Conservation (phyloP, 2,113 vertebrate genomes). For the Sebastes schlegelii region DNA sequence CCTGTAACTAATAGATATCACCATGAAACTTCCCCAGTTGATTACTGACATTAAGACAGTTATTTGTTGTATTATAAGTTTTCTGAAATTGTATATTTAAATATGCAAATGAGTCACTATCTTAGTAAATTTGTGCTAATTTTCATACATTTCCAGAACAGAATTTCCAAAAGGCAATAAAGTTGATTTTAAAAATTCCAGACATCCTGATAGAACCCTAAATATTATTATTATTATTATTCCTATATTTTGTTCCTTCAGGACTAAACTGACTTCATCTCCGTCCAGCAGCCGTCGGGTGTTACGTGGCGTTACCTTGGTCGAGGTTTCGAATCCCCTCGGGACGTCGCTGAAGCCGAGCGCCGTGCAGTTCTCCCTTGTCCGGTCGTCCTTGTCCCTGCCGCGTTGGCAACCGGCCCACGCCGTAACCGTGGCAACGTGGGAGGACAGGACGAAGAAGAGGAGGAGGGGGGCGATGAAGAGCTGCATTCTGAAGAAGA, state of each 20-base stretch:
- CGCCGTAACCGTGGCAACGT: not conserved
- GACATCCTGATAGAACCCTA: not conserved
- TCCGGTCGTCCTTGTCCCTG: slow-evolving; percentile 71
- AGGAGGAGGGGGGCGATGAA: not conserved
- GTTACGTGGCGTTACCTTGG: slow-evolving; percentile 41
- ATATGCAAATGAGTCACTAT: too few relatives aligned
- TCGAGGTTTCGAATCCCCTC: slow-evolving; percentile 46
- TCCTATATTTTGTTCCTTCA: too few relatives aligned
- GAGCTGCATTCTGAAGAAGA: slow-evolving; percentile 52
- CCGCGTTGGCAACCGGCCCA: slow-evolving; percentile 57
- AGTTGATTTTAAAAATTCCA: not conserved
- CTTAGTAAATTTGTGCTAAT: too few relatives aligned
- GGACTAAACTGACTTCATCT: too few relatives aligned
- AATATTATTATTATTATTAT: not conserved
- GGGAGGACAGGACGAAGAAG: slow-evolving; percentile 29
- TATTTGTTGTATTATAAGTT: too few relatives aligned
- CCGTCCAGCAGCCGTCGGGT: too few relatives aligned
- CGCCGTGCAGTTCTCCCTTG: slow-evolving; percentile 70
- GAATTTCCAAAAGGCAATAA: not conserved
- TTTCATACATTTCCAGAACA: too few relatives aligned
- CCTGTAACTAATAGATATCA: too few relatives aligned
- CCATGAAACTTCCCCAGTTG: too few relatives aligned
- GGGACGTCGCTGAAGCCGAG: slow-evolving; percentile 62
- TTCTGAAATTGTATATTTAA: too few relatives aligned
- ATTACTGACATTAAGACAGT: too few relatives aligned